Evolutionary conservation across 2,888 invertebrate genomes (phyloP).

Genomic region (Eilema depressum): DNA sequence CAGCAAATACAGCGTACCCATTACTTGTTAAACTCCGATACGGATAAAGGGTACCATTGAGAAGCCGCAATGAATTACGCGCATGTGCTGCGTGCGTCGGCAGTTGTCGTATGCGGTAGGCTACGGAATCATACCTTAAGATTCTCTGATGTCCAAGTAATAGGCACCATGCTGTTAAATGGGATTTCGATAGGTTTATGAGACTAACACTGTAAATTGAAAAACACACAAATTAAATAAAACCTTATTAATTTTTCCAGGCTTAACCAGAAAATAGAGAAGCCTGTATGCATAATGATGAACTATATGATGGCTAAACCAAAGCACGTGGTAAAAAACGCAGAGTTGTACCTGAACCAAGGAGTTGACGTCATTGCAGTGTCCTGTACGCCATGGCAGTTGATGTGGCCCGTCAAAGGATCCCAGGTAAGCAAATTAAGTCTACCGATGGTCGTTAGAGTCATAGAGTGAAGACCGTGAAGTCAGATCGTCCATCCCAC

Average conservation of each 20-base stretch:
- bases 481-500: no score
- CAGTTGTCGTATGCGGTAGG: no score
- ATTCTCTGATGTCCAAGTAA: no score
- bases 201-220: no score
- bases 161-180: no score
- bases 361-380: slow-evolving; percentile 90
- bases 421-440: slow-evolving; percentile 86
- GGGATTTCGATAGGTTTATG: no score
- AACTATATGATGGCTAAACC: slow-evolving; percentile 93
- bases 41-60: no score
- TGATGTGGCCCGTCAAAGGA: slow-evolving; percentile 93
- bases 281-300: slow-evolving; percentile 91
- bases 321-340: slow-evolving; percentile 92
- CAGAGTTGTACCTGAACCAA: slow-evolving; percentile 89
- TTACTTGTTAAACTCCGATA: no score
- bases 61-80: no score
- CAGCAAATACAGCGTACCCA: no score
- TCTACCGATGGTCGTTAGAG: not conserved
- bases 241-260: slow-evolving; percentile 52
- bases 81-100: no score
- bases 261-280: slow-evolving; percentile 83
- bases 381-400: slow-evolving; percentile 91
- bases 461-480: not conserved
- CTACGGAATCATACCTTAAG: no score
- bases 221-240: not conserved